These are phyloP conservation scores for Myrmecophaga tridactyla DNA, from an alignment of 2,113 vertebrate genomes.

Conservation along the genomic window DNA sequence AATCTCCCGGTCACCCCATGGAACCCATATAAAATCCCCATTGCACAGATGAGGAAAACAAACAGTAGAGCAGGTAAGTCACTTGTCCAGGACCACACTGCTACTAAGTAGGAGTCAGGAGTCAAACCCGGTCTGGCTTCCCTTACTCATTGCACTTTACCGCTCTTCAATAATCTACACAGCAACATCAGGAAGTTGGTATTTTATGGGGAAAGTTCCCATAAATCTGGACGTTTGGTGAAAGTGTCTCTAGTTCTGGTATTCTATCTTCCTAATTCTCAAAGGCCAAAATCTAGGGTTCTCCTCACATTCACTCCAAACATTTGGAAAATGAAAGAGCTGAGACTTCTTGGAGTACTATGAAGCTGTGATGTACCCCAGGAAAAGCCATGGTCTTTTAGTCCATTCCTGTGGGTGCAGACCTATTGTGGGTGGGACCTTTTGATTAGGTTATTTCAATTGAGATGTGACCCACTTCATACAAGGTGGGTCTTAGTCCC, in stretches of 20 bases:
- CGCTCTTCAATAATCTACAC: neutral
- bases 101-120: neutral
- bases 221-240: neutral
- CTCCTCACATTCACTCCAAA: neutral
- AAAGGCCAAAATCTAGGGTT: neutral
- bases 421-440: too few species aligned
- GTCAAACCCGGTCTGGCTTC: too few species aligned
- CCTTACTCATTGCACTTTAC: too few species aligned
- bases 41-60: neutral
- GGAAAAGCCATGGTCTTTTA: too few species aligned
- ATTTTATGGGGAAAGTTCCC: neutral
- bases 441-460: too few species aligned
- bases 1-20: neutral
- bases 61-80: neutral
- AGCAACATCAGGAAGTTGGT: neutral
- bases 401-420: too few species aligned
- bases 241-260: neutral
- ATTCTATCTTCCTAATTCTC: neutral
- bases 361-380: too few species aligned
- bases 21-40: neutral
- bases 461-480: too few species aligned
- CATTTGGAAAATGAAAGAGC: neutral
- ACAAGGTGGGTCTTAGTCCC: too few species aligned
- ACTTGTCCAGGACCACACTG: neutral
- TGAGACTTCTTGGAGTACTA: too few species aligned